Conservation (phyloP, 2,113 vertebrate genomes). For the Hucho hucho region DNA sequence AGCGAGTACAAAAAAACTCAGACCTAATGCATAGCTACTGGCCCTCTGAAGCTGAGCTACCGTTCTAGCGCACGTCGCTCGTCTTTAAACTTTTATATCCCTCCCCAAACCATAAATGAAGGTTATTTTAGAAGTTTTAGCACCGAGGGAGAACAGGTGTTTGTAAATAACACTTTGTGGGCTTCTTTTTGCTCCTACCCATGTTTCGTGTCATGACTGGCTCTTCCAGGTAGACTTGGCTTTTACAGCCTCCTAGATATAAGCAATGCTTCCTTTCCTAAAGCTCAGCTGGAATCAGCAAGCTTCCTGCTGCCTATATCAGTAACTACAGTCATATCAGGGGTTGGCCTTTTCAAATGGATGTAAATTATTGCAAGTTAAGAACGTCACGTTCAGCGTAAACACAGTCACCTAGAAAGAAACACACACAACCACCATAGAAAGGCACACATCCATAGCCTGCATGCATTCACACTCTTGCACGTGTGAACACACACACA, state of each 20-base stretch:
- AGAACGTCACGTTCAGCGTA: background rate
- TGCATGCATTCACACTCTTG: background rate
- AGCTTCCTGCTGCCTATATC: slow-evolving; percentile 19
- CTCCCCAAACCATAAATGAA: slow-evolving; percentile 42
- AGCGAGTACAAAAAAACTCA: background rate
- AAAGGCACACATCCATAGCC: background rate
- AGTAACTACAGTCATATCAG: background rate
- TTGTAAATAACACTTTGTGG: slow-evolving; percentile 42
- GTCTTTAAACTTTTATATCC: slow-evolving; percentile 55
- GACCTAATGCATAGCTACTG: slow-evolving; percentile 46
- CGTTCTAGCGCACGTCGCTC: background rate
- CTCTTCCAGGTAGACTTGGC: slow-evolving; percentile 62
- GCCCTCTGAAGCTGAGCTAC: background rate
- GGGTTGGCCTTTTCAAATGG: background rate
- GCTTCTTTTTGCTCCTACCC: slow-evolving; percentile 38
- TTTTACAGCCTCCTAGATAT: slow-evolving; percentile 57
- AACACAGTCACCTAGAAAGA: background rate
- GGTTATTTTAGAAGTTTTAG: slow-evolving; percentile 54
- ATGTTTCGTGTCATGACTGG: slow-evolving; percentile 22
- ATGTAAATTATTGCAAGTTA: background rate
- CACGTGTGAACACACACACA: slow-evolving; percentile 14
- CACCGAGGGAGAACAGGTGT: slow-evolving; percentile 54
- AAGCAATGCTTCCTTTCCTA: background rate
- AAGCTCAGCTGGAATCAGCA: slow-evolving; percentile 54
- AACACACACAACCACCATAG: slow-evolving; percentile 8